Conservation (phyloP, 2,888 invertebrate genomes). For the Orgyia antiqua region DNA sequence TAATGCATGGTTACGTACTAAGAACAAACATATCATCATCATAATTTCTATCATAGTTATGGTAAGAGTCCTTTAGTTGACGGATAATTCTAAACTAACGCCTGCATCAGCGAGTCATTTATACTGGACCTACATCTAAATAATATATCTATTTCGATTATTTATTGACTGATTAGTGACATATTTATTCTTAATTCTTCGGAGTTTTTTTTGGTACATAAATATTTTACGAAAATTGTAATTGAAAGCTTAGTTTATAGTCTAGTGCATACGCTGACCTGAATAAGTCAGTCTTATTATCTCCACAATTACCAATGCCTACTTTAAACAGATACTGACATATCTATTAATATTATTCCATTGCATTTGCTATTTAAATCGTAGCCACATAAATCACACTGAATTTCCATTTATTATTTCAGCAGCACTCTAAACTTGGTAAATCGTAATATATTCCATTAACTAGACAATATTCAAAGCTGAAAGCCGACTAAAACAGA, state of each 20-base stretch:
- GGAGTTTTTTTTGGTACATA: no score
- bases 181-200: no score
- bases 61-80: no score
- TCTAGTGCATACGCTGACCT: conserved; percentile 26
- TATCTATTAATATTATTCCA: conserved; percentile 22
- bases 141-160: no score
- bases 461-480: conserved; percentile 17
- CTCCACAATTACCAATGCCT: conserved; percentile 21
- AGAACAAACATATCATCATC: no score
- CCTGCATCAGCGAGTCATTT: no score
- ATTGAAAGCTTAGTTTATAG: not conserved
- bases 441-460: conserved; percentile 30
- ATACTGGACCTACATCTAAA: no score
- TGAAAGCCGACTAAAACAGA: conserved; percentile 30
- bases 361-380: conserved; percentile 11
- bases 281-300: conserved; percentile 44
- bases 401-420: conserved; percentile 12
- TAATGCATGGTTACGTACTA: no score
- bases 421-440: conserved; percentile 14
- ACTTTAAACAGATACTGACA: conserved; percentile 24
- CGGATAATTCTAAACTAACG: no score
- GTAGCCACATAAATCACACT: conserved; percentile 6
- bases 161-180: no score
- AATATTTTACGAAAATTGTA: no score
- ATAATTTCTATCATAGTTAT: no score